Evolutionary conservation across 2,888 invertebrate genomes (phyloP), one percentile per base, ranked within the genome.

Genomic region (Drosophila subsilvestris): DNA sequence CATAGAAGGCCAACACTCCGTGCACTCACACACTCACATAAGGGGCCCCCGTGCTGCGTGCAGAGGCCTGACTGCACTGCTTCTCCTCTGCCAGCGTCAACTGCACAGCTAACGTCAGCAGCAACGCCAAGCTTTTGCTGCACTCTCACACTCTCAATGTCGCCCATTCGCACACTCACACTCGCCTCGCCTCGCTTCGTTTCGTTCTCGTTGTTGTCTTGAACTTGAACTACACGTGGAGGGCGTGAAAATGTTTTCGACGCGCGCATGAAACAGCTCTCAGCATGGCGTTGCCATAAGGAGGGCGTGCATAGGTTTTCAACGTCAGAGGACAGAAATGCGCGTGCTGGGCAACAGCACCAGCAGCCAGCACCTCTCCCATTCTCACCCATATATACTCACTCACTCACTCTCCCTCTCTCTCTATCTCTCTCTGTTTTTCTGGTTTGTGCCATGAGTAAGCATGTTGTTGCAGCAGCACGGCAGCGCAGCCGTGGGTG

Each of bases 221-320:
- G 91, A 91, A 92, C 91, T 91, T 92, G 91, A 91, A 91, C 91
- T 90, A 90, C 92, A 91, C 92, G 92, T 92, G 92, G 92, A 89
- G 92, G 92, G 83, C 82, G 85, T 89, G 89, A 89, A 88, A 69
- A 70, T 56, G 73, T 81, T 91, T 89, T 86, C 80, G 55, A 89
- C 90, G 67, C 56, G 51, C 59, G 12, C 50, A 25, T 27, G 8
- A 49, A 49, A 62, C 32, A 18, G 48, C 62, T 14, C 17, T 18
- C 37, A 48, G 45, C 47, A 45, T 50, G 66, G 54, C 25, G 2
- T n/a, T 56, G 65, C 63, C 73, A 45, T 80, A 83, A 77, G 72
- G 90, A 90, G 90, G 90, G 60, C 59, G 79, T 83, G 82, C 80
- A 73, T 63, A 63, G 25, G 78, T 84, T 90, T 91, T 86, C 75